Evolutionary conservation across 30 jellyfish, hydroid and myxozoan species (phyloP).

Genomic region (Aurelia aurita complex sp. Pacific): DNA sequence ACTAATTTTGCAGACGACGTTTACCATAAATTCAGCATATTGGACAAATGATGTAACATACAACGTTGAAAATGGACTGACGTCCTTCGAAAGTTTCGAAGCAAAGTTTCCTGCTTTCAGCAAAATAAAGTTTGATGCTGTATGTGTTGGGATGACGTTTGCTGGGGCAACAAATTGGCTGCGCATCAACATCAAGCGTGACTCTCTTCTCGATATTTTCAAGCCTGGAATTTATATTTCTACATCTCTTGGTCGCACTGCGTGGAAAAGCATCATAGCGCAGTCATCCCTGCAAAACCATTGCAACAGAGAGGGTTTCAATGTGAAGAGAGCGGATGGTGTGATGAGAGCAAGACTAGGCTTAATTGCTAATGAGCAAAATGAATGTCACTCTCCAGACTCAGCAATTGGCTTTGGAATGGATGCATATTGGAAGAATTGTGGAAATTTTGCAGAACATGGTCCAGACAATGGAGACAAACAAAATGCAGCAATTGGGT

Average conservation of each 20-base stretch:
- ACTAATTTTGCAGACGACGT: neutral
- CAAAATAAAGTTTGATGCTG: neutral
- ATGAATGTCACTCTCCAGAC: constrained; percentile 7
- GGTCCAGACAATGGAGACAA: constrained; percentile 21
- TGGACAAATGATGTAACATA: constrained; percentile 18
- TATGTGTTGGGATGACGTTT: constrained; percentile 28
- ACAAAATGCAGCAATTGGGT: constrained; percentile 4
- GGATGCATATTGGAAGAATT: no score
- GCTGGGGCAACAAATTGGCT: neutral
- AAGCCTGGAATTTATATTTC: neutral
- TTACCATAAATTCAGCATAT: neutral
- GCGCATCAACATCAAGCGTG: neutral
- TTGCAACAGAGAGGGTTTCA: constrained; percentile 28
- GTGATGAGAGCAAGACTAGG: neutral
- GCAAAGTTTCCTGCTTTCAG: constrained; percentile 27
- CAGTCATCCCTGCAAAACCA: constrained; percentile 26
- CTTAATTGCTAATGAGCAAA: constrained; percentile 8
- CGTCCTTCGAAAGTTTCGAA: neutral
- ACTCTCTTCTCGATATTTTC: neutral
- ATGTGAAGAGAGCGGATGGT: neutral
- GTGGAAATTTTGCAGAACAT: neutral
- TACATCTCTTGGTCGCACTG: neutral
- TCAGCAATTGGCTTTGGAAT: constrained; percentile 29
- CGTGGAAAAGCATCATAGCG: constrained; percentile 25
- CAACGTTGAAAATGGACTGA: neutral